These are phyloP conservation scores for Tenebrosternarchus preto DNA, from an alignment of 2,113 vertebrate species.

Conservation along the genomic window DNA sequence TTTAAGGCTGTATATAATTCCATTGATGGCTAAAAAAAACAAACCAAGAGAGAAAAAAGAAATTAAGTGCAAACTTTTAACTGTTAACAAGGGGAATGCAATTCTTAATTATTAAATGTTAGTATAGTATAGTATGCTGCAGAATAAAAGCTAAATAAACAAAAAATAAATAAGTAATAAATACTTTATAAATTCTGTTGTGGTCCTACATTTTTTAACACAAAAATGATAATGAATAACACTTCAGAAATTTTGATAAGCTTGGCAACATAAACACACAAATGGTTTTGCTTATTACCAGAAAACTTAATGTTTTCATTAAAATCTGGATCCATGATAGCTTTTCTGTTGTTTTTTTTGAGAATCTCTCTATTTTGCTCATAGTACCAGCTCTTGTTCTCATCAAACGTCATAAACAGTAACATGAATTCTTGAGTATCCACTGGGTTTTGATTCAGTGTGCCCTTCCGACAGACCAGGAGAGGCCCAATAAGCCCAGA, in stretches of 20 bases:
- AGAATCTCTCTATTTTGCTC: slow-evolving; percentile 69
- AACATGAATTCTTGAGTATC: slow-evolving; percentile 81
- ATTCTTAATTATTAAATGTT: too few relatives aligned
- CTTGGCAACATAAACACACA: not conserved
- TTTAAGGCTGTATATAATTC: slow-evolving; percentile 83
- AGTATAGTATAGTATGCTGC: too few relatives aligned
- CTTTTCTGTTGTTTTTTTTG: slow-evolving; percentile 59
- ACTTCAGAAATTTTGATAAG: not conserved
- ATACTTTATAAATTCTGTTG: too few relatives aligned
- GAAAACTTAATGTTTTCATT: slow-evolving; percentile 79
- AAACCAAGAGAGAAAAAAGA: not conserved
- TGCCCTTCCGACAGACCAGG: slow-evolving; percentile 84
- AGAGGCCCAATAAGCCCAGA: slow-evolving; percentile 92
- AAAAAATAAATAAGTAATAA: too few relatives aligned
- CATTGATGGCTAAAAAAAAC: slow-evolving; percentile 87
- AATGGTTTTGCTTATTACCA: slow-evolving; percentile 70
- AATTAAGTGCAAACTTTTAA: not conserved
- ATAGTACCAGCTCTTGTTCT: slow-evolving; percentile 95
- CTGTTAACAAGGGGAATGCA: not conserved
- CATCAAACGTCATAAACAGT: slow-evolving; percentile 94
- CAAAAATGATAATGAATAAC: too few relatives aligned
- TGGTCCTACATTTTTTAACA: too few relatives aligned
- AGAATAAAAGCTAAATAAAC: too few relatives aligned
- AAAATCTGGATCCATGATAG: slow-evolving; percentile 45
- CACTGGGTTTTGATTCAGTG: slow-evolving; percentile 60